A percentile compares a stretch with the other conserved stretches of the same genome.
phyloP scores from a whole-genome alignment of 2,888 invertebrate species.

The Drosophila barbarae region DNA sequence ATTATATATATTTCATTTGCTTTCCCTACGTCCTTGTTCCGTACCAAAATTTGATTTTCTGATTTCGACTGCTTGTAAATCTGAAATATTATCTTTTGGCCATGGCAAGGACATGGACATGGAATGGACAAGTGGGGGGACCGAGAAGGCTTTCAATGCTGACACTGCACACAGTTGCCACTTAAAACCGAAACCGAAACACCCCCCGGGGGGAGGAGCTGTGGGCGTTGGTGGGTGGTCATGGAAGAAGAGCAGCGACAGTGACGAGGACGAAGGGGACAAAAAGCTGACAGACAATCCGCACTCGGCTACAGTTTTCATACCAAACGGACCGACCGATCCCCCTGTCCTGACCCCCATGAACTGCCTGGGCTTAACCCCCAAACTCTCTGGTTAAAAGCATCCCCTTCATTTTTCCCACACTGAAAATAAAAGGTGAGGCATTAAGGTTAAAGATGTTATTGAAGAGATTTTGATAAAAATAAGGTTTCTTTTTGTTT shows the following conservation, averaged over 20 bases:
- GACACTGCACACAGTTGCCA: constrained; percentile 70
- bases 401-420: background rate
- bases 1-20: background rate
- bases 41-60: constrained; percentile 21
- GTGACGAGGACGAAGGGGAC: constrained; percentile 31
- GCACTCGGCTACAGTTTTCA: constrained; percentile 36
- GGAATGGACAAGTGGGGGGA: background rate
- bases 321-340: constrained; percentile 2
- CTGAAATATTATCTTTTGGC: constrained; percentile 67
- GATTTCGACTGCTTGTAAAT: constrained; percentile 52
- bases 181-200: constrained; percentile 62
- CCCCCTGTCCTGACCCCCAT: constrained; percentile 19
- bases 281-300: constrained; percentile 38
- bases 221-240: constrained; percentile 1
- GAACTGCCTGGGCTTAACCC: constrained; percentile 13
- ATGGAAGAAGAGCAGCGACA: constrained; percentile 14
- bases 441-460: background rate
- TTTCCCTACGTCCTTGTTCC: background rate
- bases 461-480: background rate
- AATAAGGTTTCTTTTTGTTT: background rate
- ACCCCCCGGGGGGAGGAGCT: constrained; percentile 10
- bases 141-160: constrained; percentile 50
- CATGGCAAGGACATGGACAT: constrained; percentile 4
- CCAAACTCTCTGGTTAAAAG: background rate
- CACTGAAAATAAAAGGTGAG: background rate